Evolutionary conservation across 2,888 invertebrate species (phyloP).

Genomic region (Hypselothyrea guttata): DNA sequence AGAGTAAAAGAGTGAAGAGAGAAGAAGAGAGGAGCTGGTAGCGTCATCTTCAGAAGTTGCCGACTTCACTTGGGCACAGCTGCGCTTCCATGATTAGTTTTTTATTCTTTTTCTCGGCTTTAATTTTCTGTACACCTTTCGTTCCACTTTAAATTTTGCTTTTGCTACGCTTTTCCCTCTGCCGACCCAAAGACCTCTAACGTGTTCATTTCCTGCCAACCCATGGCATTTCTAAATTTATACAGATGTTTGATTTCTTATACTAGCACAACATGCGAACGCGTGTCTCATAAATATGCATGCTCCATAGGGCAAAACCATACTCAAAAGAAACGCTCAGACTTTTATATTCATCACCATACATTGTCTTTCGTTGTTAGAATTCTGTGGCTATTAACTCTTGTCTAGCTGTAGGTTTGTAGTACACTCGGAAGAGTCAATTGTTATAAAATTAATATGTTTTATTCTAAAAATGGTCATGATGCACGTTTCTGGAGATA

Average conservation of each 20-base stretch:
- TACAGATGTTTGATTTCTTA: conserved; percentile 62
- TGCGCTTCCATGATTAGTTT: conserved; percentile 65
- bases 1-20: conserved; percentile 1
- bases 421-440: too few relatives aligned
- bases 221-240: conserved; percentile 48
- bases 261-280: conserved; percentile 2
- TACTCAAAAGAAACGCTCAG: too few relatives aligned
- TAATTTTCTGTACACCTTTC: conserved; percentile 58
- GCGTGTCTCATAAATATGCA: conserved; percentile 45
- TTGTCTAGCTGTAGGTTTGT: too few relatives aligned
- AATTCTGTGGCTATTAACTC: too few relatives aligned
- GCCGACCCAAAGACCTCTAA: conserved; percentile 37
- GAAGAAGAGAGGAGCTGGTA: conserved; percentile 17
- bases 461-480: too few relatives aligned
- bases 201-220: conserved; percentile 62
- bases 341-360: too few relatives aligned
- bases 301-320: neutral
- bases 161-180: conserved; percentile 62
- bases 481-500: neutral
- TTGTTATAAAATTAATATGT: too few relatives aligned
- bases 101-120: conserved; percentile 7
- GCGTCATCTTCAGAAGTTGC: conserved; percentile 59
- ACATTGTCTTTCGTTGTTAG: too few relatives aligned
- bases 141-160: conserved; percentile 68
- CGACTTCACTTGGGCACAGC: conserved; percentile 58